phyloP scores from a whole-genome alignment of 92 coral and sea anemone species.

The Pocillopora meandrina region DNA sequence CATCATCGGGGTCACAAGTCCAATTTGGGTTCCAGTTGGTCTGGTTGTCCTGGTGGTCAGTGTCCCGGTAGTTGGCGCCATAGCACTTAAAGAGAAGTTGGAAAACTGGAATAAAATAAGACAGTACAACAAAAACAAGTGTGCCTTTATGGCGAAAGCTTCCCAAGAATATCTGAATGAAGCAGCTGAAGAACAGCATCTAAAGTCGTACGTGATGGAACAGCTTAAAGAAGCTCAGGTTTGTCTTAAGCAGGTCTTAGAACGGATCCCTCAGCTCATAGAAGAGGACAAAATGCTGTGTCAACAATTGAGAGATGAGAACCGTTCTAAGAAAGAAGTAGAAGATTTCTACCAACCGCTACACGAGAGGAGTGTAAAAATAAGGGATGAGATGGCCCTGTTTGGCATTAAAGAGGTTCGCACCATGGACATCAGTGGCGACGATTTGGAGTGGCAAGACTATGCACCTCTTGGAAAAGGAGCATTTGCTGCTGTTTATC shows the following conservation, averaged over 20 bases:
- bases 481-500: no score
- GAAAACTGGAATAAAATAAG: not conserved
- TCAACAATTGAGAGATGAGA: conserved; percentile 17
- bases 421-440: no score
- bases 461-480: no score
- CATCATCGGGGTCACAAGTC: conserved; percentile 38
- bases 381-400: not conserved
- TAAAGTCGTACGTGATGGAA: conserved; percentile 13
- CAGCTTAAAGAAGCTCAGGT: conserved; percentile 30
- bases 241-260: conserved; percentile 24
- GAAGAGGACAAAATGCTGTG: conserved; percentile 33
- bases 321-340: conserved; percentile 12
- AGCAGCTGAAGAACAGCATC: not conserved
- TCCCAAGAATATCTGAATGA: conserved; percentile 27
- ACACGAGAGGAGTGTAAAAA: conserved; percentile 11
- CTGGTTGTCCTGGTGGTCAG: conserved; percentile 43
- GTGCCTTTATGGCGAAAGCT: conserved; percentile 31
- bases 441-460: no score
- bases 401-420: no score
- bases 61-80: conserved; percentile 35
- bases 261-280: conserved; percentile 48
- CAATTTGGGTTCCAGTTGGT: conserved; percentile 65
- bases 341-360: conserved; percentile 29
- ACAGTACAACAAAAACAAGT: conserved; percentile 29
- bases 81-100: conserved; percentile 32